A percentile compares a stretch with the other conserved stretches of the same genome.
phyloP scores from a whole-genome alignment of 2,797 vertebrate species.

The Danio albolineatus region DNA sequence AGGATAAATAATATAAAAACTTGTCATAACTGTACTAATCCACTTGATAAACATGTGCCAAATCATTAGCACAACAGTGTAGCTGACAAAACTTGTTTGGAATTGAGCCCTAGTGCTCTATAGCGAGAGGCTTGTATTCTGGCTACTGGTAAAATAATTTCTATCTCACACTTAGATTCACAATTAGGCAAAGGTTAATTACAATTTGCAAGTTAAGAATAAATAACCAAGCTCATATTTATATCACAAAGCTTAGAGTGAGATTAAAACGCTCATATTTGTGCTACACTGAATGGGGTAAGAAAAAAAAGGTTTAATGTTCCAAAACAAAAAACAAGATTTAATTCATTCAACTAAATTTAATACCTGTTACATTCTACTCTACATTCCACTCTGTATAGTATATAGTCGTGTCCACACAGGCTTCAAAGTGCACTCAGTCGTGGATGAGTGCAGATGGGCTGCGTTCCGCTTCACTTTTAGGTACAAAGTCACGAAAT shows the following conservation, averaged over 20 bases:
- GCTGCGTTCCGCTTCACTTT: no score
- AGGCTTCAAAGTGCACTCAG: no score
- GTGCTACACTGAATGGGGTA: not conserved
- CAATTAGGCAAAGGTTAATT: not conserved
- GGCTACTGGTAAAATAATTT: not conserved
- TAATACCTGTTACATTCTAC: no score
- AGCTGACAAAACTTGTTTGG: not conserved
- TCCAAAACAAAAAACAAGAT: no score
- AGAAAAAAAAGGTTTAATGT: not conserved
- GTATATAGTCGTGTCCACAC: no score
- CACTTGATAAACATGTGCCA: slow-evolving; percentile 16
- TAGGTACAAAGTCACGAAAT: no score
- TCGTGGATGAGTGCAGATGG: no score
- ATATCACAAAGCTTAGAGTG: not conserved
- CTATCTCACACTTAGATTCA: not conserved
- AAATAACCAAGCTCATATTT: not conserved
- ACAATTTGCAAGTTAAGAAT: not conserved
- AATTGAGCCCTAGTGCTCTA: not conserved
- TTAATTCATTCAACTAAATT: no score
- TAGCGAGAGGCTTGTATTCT: not conserved
- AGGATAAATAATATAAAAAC: not conserved
- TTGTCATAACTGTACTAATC: not conserved
- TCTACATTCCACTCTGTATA: no score
- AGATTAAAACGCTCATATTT: not conserved
- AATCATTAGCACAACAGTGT: not conserved